Evolutionary conservation across 2,888 invertebrate species (phyloP).

Genomic region (Noctua janthe): DNA sequence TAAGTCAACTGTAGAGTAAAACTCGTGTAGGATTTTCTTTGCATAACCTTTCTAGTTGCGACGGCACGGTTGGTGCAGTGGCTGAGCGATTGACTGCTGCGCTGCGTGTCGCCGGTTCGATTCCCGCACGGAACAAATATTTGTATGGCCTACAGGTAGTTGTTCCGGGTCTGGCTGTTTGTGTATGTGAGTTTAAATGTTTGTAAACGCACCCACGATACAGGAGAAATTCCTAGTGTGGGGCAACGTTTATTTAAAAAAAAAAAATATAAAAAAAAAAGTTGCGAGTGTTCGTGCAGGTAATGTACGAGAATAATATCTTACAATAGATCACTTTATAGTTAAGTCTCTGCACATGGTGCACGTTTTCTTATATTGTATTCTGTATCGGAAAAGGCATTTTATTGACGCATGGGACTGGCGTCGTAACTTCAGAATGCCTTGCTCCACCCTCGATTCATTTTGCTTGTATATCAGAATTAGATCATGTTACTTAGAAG

Average conservation of each 20-base stretch:
- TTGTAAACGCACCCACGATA: too few relatives aligned
- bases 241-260: too few relatives aligned
- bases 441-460: neutral
- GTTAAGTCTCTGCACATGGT: neutral
- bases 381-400: neutral
- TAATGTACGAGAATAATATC: neutral
- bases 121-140: too few relatives aligned
- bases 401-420: neutral
- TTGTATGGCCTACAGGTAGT: too few relatives aligned
- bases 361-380: conserved; percentile 11
- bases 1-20: neutral
- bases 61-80: too few relatives aligned
- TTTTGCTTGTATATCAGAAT: neutral
- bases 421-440: neutral
- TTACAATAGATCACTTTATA: conserved; percentile 7
- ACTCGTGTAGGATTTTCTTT: conserved; percentile 4
- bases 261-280: too few relatives aligned
- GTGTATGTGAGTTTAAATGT: too few relatives aligned
- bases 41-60: neutral
- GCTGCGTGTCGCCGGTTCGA: too few relatives aligned
- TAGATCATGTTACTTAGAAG: neutral
- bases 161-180: too few relatives aligned
- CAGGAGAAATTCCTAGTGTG: too few relatives aligned
- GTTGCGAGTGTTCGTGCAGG: neutral
- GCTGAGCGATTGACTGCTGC: too few relatives aligned